Conservation (phyloP, 2,113 vertebrate genomes). For the Castor canadensis region DNA sequence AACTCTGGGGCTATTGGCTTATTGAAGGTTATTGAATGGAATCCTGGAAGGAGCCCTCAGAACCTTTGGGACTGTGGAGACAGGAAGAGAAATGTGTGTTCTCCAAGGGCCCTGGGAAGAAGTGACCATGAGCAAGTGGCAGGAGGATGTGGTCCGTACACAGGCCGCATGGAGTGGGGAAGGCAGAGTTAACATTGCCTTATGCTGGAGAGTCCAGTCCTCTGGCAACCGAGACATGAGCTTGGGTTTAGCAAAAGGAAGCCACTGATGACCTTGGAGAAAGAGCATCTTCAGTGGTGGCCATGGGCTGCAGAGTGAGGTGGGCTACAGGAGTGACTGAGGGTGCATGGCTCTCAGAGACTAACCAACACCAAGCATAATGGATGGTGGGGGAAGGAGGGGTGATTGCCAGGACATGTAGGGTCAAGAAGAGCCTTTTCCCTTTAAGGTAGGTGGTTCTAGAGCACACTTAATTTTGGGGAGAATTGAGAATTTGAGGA, state of each 20-base stretch:
- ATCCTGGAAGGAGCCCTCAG: not conserved
- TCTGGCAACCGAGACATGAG: not conserved
- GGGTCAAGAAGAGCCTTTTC: not conserved
- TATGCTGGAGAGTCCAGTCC: not conserved
- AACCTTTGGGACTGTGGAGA: not conserved
- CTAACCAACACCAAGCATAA: not conserved
- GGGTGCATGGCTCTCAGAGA: not conserved
- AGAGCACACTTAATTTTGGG: not conserved
- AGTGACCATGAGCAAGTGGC: not conserved
- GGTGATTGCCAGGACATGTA: not conserved
- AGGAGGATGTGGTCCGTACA: too few species aligned
- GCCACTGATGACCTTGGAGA: not conserved
- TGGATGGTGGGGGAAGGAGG: too few species aligned
- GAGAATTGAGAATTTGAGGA: not conserved
- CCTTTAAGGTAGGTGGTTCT: not conserved
- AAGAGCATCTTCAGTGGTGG: not conserved
- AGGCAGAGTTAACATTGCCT: not conserved
- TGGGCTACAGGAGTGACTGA: not conserved
- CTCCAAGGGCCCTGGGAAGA: not conserved
- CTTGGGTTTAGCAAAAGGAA: not conserved
- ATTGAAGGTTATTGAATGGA: not conserved
- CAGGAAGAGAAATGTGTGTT: not conserved
- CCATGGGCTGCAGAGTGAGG: not conserved
- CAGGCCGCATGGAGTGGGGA: not conserved
- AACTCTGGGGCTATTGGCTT: not conserved